Evolutionary conservation across 2,888 invertebrate genomes (phyloP).

Genomic region (Resseliella maxima): DNA sequence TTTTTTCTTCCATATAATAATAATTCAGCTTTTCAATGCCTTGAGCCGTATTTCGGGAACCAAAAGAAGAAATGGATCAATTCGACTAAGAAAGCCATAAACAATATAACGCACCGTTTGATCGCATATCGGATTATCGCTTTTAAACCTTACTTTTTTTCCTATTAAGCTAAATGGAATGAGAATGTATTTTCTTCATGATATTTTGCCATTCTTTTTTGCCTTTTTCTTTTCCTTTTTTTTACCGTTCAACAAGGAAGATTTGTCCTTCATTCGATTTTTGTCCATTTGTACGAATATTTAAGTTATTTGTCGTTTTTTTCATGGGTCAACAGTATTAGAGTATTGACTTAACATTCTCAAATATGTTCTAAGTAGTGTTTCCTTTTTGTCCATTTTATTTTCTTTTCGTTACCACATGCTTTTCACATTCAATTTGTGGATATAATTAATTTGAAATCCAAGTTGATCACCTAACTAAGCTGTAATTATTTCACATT

Average conservation of each 20-base stretch:
- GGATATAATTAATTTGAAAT: constrained; percentile 15
- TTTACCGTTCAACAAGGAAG: background rate
- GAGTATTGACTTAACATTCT: too few relatives aligned
- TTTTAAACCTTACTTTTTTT: background rate
- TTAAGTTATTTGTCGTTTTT: too few relatives aligned
- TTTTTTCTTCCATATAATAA: background rate
- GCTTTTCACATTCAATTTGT: background rate
- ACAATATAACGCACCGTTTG: background rate
- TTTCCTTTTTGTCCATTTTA: too few relatives aligned
- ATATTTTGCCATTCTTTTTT: background rate
- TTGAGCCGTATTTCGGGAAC: background rate
- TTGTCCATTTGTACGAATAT: too few relatives aligned
- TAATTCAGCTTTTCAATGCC: background rate
- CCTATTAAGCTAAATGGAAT: background rate
- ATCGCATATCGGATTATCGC: background rate
- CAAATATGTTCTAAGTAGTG: too few relatives aligned
- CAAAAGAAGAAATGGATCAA: background rate
- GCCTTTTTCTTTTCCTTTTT: background rate
- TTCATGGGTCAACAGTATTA: background rate
- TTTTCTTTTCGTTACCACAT: background rate
- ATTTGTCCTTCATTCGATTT: too few relatives aligned
- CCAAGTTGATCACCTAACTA: constrained; percentile 18
- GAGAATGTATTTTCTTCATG: background rate
- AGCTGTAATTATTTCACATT: constrained; percentile 16
- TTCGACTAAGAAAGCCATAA: background rate